phyloP scores from a whole-genome alignment of 2,888 invertebrate genomes.

The Ptycholaimellus sp. region DNA sequence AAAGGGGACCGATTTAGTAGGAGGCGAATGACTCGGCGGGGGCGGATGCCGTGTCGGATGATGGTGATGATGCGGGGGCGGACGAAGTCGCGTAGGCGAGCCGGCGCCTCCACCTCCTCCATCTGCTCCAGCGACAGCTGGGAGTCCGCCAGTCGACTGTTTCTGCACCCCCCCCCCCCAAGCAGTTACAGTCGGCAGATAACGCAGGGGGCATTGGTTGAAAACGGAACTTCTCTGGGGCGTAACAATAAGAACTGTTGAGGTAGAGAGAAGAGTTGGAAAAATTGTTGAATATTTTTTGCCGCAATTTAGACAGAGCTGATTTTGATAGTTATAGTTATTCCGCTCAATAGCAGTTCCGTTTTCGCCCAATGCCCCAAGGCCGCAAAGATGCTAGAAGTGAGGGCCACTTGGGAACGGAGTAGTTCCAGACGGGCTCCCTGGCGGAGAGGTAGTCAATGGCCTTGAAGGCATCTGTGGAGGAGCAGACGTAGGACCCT shows the following conservation, averaged over 20 bases:
- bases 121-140: slow-evolving; percentile 3
- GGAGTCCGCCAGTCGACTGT: slow-evolving; percentile 2
- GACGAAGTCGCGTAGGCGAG: slow-evolving; percentile 37
- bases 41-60: slow-evolving; percentile 77
- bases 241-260: no score
- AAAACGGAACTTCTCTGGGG: no score
- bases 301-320: no score
- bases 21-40: slow-evolving; percentile 61
- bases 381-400: no score
- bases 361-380: slow-evolving; percentile 7
- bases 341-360: slow-evolving; percentile 8
- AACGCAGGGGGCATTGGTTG: no score
- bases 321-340: no score
- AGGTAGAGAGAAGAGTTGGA: no score
- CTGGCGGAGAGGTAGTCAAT: slow-evolving; percentile 47
- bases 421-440: slow-evolving; percentile 25
- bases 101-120: slow-evolving; percentile 5
- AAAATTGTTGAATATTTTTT: no score
- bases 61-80: slow-evolving; percentile 75
- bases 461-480: slow-evolving; percentile 65
- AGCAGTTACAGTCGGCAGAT: no score
- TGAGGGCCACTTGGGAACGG: no score
- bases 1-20: slow-evolving; percentile 50
- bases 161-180: slow-evolving; percentile 1
- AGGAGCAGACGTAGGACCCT: slow-evolving; percentile 79